These are phyloP conservation scores for Orthonychiurus folsomi DNA, from an alignment of 2,888 invertebrate species.

Conservation along the genomic window DNA sequence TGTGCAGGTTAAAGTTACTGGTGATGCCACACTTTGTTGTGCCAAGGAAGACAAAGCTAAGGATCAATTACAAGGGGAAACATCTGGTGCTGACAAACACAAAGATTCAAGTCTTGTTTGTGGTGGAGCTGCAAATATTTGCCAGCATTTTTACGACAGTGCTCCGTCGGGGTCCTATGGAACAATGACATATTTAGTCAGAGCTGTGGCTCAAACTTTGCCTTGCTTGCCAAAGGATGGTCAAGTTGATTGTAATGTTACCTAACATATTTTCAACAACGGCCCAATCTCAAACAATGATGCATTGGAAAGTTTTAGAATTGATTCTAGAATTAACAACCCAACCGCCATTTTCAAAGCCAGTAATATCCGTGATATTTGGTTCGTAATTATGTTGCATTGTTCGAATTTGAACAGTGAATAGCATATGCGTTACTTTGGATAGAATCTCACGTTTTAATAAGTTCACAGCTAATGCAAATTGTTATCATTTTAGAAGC, in stretches of 20 bases:
- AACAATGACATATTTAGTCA: constrained; percentile 91
- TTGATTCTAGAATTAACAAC: no score
- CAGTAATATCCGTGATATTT: no score
- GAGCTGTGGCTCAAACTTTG: constrained; percentile 60
- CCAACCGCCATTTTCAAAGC: no score
- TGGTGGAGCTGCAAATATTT: constrained; percentile 88
- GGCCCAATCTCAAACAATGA: background rate
- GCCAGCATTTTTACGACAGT: constrained; percentile 94
- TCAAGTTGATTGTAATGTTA: constrained; percentile 69
- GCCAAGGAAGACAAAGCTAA: constrained; percentile 68
- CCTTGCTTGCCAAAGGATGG: constrained; percentile 66
- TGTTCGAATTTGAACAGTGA: no score
- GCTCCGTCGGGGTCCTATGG: constrained; percentile 96
- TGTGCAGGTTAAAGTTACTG: constrained; percentile 72
- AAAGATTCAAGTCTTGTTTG: constrained; percentile 47
- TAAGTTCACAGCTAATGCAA: no score
- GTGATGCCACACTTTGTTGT: constrained; percentile 89
- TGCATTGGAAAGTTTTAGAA: no score
- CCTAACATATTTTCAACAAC: no score
- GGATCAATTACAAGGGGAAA: no score
- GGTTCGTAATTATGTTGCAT: no score
- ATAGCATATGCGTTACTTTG: no score
- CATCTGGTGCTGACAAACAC: constrained; percentile 50
- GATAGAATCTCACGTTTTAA: no score
- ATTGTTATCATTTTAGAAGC: no score